phyloP scores from a whole-genome alignment of 2,113 vertebrate species.

The Galemys pyrenaicus region DNA sequence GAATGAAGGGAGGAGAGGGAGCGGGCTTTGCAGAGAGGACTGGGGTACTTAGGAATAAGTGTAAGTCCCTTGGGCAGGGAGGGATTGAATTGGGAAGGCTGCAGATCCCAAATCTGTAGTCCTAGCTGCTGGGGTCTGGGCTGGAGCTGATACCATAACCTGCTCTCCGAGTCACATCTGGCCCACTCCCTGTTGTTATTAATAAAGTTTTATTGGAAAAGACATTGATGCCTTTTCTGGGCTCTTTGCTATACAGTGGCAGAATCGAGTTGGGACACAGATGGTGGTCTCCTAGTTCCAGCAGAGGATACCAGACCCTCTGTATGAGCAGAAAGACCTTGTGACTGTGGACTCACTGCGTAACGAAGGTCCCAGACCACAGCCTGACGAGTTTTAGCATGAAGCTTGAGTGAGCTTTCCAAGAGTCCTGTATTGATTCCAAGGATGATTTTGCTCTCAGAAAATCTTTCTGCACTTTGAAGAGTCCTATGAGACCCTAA shows the following conservation, averaged over 20 bases:
- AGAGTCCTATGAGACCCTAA: not conserved
- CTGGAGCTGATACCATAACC: not conserved
- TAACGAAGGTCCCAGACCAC: not conserved
- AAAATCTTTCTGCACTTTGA: constrained; percentile 27
- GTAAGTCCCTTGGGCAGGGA: not conserved
- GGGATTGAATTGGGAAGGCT: not conserved
- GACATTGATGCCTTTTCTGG: not conserved
- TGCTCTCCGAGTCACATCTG: not conserved
- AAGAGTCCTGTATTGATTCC: not conserved
- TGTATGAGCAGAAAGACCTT: not conserved
- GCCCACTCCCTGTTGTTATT: not conserved
- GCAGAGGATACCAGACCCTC: not conserved
- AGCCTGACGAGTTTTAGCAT: not conserved
- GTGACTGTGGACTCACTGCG: not conserved
- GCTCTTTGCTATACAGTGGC: not conserved
- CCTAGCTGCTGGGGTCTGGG: not conserved
- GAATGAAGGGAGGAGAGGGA: not conserved
- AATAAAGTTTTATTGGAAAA: constrained; percentile 12
- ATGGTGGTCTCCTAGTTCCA: not conserved
- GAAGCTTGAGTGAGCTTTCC: not conserved
- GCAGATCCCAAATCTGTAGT: not conserved
- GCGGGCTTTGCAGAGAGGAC: not conserved
- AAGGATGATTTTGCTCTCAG: not conserved
- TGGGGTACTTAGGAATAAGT: not conserved
- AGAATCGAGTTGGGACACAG: not conserved